Percentiles rank a stretch among this genome's conserved stretches.
Evolutionary conservation across 53 echinoderm and acorn worm species (phyloP).

Genomic region (Pentamera pediparva): DNA sequence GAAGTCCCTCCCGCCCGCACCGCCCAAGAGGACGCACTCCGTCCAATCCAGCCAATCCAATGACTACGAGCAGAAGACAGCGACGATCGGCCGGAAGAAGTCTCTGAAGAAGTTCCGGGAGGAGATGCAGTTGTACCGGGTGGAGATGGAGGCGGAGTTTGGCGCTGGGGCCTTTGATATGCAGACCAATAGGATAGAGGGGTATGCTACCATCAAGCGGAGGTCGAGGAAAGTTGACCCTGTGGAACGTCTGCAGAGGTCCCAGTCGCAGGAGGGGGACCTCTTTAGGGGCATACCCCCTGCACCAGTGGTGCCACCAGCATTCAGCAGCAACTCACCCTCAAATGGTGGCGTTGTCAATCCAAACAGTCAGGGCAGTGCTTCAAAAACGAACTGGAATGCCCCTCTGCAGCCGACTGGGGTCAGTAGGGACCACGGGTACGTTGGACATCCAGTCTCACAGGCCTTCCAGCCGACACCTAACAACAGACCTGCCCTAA

Average conservation of each 20-base stretch:
- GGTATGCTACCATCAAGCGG: constrained; percentile 91
- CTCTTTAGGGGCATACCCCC: constrained; percentile 46
- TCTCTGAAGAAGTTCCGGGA: constrained; percentile 89
- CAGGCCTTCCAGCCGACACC: constrained; percentile 17
- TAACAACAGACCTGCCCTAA: neutral
- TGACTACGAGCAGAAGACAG: constrained; percentile 73
- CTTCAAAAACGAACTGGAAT: too few species aligned
- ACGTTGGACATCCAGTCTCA: constrained; percentile 3
- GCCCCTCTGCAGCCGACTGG: too few species aligned
- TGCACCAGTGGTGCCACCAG: constrained; percentile 34
- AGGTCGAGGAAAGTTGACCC: constrained; percentile 65
- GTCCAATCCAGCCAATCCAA: constrained; percentile 45
- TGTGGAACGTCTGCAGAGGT: constrained; percentile 38
- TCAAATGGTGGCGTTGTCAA: too few species aligned
- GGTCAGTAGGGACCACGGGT: too few species aligned
- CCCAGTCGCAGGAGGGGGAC: constrained; percentile 60
- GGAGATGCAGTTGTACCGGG: constrained; percentile 50
- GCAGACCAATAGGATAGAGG: constrained; percentile 66
- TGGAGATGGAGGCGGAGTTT: constrained; percentile 40
- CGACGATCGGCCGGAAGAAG: constrained; percentile 93
- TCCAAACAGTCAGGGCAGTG: too few species aligned
- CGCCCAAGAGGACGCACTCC: constrained; percentile 76
- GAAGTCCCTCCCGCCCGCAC: constrained; percentile 64
- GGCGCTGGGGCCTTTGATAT: constrained; percentile 51
- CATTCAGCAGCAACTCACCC: too few species aligned